Percentiles rank a stretch among this genome's conserved stretches.
Evolutionary conservation across 2,113 vertebrate genomes (phyloP).

Genomic region (Oenanthe melanoleuca): DNA sequence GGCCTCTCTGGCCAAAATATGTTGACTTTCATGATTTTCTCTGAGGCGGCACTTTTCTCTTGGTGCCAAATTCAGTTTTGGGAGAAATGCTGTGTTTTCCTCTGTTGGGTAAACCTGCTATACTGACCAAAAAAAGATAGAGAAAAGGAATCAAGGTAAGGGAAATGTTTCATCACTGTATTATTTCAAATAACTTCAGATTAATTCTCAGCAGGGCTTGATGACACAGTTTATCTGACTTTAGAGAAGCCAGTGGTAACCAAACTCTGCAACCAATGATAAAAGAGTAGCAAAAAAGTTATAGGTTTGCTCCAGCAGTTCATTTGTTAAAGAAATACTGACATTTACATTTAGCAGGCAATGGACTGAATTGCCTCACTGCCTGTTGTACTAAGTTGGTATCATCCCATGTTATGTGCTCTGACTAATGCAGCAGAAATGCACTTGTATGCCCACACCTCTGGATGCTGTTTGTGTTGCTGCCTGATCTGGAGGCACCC

Average conservation of each 20-base stretch:
- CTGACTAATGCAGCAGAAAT: constrained; percentile 43
- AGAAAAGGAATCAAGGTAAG: background rate
- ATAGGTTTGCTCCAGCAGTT: background rate
- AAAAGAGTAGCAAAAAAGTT: background rate
- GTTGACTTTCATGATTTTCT: background rate
- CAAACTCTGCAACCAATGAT: background rate
- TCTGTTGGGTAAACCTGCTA: background rate
- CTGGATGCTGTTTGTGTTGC: background rate
- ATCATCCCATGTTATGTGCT: background rate
- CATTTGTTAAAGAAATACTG: background rate
- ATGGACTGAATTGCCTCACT: background rate
- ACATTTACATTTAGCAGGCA: background rate
- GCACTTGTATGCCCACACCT: background rate
- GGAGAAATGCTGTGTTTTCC: background rate
- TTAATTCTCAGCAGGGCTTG: background rate
- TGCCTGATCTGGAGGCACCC: background rate
- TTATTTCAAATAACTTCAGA: background rate
- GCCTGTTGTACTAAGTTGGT: background rate
- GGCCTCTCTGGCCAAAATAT: background rate
- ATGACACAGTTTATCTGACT: background rate
- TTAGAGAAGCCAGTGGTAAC: background rate
- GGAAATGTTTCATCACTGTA: background rate
- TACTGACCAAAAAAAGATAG: background rate
- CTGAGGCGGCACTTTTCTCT: background rate
- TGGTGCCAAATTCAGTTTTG: background rate